phyloP scores from a whole-genome alignment of 2,113 vertebrate species.

The Plotosus lineatus region DNA sequence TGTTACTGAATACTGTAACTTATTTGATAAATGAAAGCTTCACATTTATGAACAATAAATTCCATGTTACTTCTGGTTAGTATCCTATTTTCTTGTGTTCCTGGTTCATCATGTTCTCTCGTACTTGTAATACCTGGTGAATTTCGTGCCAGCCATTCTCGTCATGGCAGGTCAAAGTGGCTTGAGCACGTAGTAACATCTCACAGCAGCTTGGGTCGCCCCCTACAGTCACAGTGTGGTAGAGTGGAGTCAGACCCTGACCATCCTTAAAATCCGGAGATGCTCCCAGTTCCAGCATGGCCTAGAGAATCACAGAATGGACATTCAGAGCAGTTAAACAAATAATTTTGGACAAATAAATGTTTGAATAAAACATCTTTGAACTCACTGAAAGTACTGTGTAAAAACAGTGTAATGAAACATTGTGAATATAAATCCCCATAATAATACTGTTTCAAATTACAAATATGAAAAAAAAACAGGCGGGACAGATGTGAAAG shows the following conservation, averaged over 20 bases:
- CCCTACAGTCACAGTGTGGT: conserved; percentile 82
- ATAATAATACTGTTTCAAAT: not conserved
- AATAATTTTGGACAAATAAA: not conserved
- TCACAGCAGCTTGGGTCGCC: conserved; percentile 85
- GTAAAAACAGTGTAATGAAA: not conserved
- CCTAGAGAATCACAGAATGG: conserved; percentile 11
- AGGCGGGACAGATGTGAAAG: not conserved
- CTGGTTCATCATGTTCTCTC: not conserved
- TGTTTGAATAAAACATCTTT: too few relatives aligned
- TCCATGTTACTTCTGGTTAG: not conserved
- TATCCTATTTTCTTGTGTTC: not conserved
- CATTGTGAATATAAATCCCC: not conserved
- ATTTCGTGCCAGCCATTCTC: conserved; percentile 89
- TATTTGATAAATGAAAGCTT: too few relatives aligned
- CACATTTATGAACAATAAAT: not conserved
- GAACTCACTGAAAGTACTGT: too few relatives aligned
- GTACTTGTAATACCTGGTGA: conserved; percentile 76
- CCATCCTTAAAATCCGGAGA: conserved; percentile 86
- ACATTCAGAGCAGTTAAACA: not conserved
- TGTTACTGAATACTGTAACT: too few relatives aligned
- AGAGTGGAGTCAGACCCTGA: conserved; percentile 80
- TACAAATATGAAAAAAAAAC: not conserved
- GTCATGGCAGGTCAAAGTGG: conserved; percentile 77
- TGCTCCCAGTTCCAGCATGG: conserved; percentile 80
- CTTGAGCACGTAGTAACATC: conserved; percentile 75